Evolutionary conservation across 2,797 vertebrate species (phyloP), one percentile per base, ranked within the genome.

Genomic region (Discoglossus pictus): DNA sequence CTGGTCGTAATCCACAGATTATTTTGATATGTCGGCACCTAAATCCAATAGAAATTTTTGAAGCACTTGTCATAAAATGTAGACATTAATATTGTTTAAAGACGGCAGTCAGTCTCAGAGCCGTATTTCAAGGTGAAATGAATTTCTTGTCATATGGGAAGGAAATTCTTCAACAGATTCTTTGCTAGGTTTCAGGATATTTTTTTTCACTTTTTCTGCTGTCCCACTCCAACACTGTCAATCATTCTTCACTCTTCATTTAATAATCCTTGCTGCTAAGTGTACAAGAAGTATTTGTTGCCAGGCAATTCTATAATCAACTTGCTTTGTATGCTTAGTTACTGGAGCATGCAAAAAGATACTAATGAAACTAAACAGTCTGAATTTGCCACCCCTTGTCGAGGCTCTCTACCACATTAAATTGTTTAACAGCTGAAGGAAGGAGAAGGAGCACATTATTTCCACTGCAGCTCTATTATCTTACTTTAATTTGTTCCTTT

Each of bases 1-100:
- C 67, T 23, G 72, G 59, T 76, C 53, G 62, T 71, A 76, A 79
- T 81, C 78, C 75, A 40, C 65, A 76, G 81, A 82, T 80, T 27
- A 74, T 59, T 63, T 52, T 42, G 82, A 82, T 81, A 80, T 36
- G 67, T 60, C 42, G 52, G 55, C 3, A 40, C 65, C 61, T 58
- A 47, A 67, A 3, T 68, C 63, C 24, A 54, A 62, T 65, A 75
- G 35, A 72, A 65, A 74, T 60, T 62, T 73, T 54, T 70, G 69
- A 72, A 74, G 63, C 2, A 39, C 52, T 75, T 24, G 25, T 65
- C 63, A 21, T 40, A 44, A 59, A 64, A 71, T 68, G 54, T 51
- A 59, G 75, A 61, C 24, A 24, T 47, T 62, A 62, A 62, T 62
- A 39, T 61, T n/a, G 53, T 44, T 66, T 51, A 50, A 61, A 51